phyloP scores from a whole-genome alignment of 92 coral and sea anemone species.

The Parazoanthus darwini region DNA sequence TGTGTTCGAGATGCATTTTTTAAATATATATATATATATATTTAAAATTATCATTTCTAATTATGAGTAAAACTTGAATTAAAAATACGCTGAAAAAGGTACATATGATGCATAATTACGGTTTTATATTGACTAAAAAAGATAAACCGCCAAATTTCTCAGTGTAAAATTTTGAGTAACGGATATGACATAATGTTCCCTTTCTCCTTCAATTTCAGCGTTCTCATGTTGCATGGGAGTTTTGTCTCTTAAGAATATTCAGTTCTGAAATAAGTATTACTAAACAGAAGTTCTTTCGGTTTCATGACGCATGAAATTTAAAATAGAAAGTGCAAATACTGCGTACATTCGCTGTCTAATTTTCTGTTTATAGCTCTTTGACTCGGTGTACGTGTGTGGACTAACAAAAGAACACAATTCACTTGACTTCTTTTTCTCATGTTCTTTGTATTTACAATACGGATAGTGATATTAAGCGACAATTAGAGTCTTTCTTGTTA shows the following conservation, averaged over 20 bases:
- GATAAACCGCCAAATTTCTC: not conserved
- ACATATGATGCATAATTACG: not conserved
- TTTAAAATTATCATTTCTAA: not conserved
- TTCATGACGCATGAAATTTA: not conserved
- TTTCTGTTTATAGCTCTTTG: not conserved
- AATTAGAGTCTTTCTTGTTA: not conserved
- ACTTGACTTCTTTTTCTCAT: not conserved
- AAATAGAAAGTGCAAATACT: conserved; percentile 18
- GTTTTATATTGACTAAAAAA: not conserved
- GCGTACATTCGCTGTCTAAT: not conserved
- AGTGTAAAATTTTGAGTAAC: not conserved
- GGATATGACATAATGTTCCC: not conserved
- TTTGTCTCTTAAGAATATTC: not conserved
- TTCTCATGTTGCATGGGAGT: not conserved
- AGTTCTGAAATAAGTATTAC: not conserved
- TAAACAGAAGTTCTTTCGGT: not conserved
- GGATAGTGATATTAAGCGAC: not conserved
- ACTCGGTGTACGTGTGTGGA: not conserved
- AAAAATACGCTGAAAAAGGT: not conserved
- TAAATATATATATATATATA: too few relatives aligned
- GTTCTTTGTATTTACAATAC: conserved; percentile 9
- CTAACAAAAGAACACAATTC: not conserved
- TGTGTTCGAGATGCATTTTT: not conserved
- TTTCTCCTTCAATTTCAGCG: not conserved
- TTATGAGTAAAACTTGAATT: not conserved